These are phyloP conservation scores for Amphiura filiformis DNA, from an alignment of 35 echinoderm and acorn worm genomes.

Conservation along the genomic window DNA sequence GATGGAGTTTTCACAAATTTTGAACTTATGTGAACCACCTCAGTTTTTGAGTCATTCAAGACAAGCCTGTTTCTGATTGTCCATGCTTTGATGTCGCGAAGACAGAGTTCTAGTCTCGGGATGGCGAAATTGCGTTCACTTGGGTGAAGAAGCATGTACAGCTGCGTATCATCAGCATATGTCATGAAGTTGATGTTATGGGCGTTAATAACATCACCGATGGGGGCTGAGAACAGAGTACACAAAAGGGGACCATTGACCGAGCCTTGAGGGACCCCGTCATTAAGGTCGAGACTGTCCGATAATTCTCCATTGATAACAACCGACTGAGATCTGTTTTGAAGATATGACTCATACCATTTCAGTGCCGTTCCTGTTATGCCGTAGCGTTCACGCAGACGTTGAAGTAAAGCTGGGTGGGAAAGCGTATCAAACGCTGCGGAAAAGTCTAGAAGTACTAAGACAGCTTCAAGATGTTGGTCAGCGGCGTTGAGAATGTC, in stretches of 20 bases:
- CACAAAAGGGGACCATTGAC: background rate
- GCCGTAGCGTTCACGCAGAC: slow-evolving; percentile 33
- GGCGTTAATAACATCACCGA: background rate
- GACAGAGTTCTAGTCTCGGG: slow-evolving; percentile 4
- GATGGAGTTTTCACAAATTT: slow-evolving; percentile 8
- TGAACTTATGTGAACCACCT: slow-evolving; percentile 12
- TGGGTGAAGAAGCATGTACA: slow-evolving; percentile 20
- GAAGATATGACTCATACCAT: slow-evolving; percentile 46
- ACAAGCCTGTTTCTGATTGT: slow-evolving; percentile 10
- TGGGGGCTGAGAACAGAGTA: background rate
- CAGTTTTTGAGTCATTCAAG: slow-evolving; percentile 6
- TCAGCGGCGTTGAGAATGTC: slow-evolving; percentile 36
- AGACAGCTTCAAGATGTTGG: slow-evolving; percentile 11
- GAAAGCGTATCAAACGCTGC: slow-evolving; percentile 55
- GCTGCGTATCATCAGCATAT: slow-evolving; percentile 63
- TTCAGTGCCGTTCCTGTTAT: slow-evolving; percentile 17
- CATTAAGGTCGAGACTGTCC: slow-evolving; percentile 14
- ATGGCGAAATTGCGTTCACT: background rate
- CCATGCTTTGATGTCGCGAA: slow-evolving; percentile 9
- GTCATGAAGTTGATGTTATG: slow-evolving; percentile 22
- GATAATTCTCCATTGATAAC: slow-evolving; percentile 21
- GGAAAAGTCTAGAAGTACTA: slow-evolving; percentile 24
- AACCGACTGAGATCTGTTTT: slow-evolving; percentile 16
- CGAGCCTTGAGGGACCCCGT: slow-evolving; percentile 26
- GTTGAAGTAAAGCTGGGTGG: slow-evolving; percentile 23